Evolutionary conservation across 2,797 vertebrate genomes (phyloP).

Genomic region (Bufotes viridis): DNA sequence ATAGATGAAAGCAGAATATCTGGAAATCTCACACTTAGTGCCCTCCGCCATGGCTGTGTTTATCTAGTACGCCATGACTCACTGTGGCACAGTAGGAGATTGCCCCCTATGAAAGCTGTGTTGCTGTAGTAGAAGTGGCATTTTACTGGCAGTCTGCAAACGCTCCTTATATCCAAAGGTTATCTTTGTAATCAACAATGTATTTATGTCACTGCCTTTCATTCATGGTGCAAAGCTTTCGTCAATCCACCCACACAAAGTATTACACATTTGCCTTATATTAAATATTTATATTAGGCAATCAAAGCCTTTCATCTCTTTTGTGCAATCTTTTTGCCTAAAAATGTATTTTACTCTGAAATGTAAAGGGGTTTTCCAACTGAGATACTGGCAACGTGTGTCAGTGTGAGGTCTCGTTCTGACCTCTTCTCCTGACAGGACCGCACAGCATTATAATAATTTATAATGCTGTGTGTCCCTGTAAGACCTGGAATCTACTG

Average conservation of each 20-base stretch:
- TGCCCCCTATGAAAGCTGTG: not conserved
- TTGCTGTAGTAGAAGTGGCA: slow-evolving; percentile 15
- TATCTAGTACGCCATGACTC: not conserved
- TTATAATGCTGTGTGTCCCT: too few species aligned
- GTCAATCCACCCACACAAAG: slow-evolving; percentile 8
- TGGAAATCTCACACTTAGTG: not conserved
- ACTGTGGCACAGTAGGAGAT: not conserved
- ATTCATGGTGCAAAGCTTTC: not conserved
- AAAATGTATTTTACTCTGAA: not conserved
- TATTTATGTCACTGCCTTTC: slow-evolving; percentile 14
- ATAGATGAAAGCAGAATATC: not conserved
- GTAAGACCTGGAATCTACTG: too few species aligned
- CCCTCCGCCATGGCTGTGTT: not conserved
- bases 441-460: too few species aligned
- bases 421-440: too few species aligned
- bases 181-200: not conserved
- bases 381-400: too few species aligned
- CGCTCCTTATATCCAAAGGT: not conserved
- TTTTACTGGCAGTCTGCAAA: not conserved
- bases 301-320: not conserved
- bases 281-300: not conserved
- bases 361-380: not conserved
- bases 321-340: not conserved
- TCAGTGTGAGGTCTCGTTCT: too few species aligned
- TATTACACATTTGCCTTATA: not conserved